Evolutionary conservation across 2,113 vertebrate genomes (phyloP).

Genomic region (Saguinus imperator): DNA sequence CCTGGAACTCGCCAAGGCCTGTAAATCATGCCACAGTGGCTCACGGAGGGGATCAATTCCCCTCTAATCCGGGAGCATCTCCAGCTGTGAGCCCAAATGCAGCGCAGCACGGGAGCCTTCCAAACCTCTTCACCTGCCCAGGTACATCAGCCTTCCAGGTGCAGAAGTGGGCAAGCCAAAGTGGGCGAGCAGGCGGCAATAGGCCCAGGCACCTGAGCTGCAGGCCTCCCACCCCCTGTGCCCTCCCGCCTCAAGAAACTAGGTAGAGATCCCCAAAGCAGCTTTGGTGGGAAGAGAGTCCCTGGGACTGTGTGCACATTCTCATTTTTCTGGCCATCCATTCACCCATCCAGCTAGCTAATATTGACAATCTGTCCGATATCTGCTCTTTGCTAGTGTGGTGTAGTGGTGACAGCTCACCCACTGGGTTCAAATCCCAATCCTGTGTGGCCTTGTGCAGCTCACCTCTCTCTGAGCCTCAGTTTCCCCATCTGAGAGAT

Average conservation of each 20-base stretch:
- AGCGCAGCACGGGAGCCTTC: conserved; percentile 37
- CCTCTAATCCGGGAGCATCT: conserved; percentile 30
- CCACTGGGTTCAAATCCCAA: neutral
- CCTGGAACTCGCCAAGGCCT: neutral
- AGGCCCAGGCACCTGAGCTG: no score
- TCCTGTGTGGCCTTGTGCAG: neutral
- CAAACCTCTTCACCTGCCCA: neutral
- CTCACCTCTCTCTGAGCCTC: neutral
- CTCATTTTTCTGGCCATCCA: neutral
- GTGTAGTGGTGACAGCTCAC: neutral
- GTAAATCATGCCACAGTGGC: conserved; percentile 48
- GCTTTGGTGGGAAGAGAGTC: neutral
- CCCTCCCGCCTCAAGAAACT: neutral
- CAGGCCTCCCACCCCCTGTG: no score
- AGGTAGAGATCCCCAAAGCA: neutral
- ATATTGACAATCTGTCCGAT: no score
- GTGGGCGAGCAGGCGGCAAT: neutral
- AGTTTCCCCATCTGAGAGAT: neutral
- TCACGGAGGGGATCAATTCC: conserved; percentile 54
- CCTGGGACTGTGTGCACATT: accelerated
- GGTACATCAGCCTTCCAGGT: neutral
- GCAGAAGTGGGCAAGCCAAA: neutral
- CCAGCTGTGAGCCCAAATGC: conserved; percentile 53
- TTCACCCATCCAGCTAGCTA: neutral
- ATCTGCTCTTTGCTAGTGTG: neutral